A percentile compares a stretch with the other conserved stretches of the same genome.
These are phyloP conservation scores for Steinernema scapterisci DNA, from an alignment of 2,888 invertebrate species.

Conservation along the genomic window DNA sequence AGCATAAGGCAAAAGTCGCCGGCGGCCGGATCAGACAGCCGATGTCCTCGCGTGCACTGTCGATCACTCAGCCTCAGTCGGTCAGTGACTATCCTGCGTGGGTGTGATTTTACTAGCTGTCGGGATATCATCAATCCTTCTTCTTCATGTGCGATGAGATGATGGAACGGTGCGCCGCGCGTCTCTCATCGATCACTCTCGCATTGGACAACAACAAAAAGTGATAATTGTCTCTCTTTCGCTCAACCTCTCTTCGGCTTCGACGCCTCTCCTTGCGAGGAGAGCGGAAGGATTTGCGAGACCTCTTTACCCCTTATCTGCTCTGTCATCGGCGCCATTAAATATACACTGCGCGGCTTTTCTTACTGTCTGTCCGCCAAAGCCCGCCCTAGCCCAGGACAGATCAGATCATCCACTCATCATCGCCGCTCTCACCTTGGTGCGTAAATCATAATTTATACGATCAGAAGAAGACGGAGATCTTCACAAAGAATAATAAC, in stretches of 20 bases:
- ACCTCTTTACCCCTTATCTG: slow-evolving; percentile 26
- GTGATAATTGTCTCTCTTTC: slow-evolving; percentile 28
- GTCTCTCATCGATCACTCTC: slow-evolving; percentile 31
- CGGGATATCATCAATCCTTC: slow-evolving; percentile 33
- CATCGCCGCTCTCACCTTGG: slow-evolving; percentile 21
- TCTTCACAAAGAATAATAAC: not conserved
- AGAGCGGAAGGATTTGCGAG: slow-evolving; percentile 23
- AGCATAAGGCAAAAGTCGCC: not conserved
- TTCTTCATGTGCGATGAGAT: slow-evolving; percentile 33
- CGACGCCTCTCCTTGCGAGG: slow-evolving; percentile 11
- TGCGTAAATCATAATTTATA: slow-evolving; percentile 31
- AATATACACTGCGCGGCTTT: slow-evolving; percentile 30
- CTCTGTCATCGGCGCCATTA: slow-evolving; percentile 27
- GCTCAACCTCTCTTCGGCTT: slow-evolving; percentile 27
- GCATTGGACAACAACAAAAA: slow-evolving; percentile 31
- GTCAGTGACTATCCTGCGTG: slow-evolving; percentile 17
- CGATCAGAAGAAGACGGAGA: not conserved
- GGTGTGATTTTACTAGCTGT: slow-evolving; percentile 33
- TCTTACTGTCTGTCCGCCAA: slow-evolving; percentile 3
- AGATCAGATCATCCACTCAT: not conserved
- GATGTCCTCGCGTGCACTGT: not conserved
- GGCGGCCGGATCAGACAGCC: not conserved
- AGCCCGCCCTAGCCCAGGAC: slow-evolving; percentile 2
- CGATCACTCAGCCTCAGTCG: not conserved
- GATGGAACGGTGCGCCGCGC: slow-evolving; percentile 32